Evolutionary conservation across 2,113 vertebrate genomes (phyloP), one percentile per base, ranked within the genome.

Genomic region (Poicephalus gulielmi): DNA sequence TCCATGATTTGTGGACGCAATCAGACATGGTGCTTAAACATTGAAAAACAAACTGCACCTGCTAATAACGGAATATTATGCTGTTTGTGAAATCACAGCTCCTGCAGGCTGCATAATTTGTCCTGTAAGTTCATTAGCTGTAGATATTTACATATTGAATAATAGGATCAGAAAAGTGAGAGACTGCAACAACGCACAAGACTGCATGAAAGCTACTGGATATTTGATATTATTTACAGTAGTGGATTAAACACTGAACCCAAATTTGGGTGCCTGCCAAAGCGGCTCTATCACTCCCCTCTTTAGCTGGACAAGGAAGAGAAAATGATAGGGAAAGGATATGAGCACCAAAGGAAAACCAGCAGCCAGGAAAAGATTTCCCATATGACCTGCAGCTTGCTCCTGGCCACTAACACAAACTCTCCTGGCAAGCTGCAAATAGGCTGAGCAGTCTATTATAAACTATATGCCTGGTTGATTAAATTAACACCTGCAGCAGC

Each of bases 31-130:
- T 57, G 33, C 52, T 88, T 86, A 93, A 86, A 82, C 60, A 75
- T 73, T 70, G 88, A 92, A 87, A 83, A 94, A 91, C 31, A 80
- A 96, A 73, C 49, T 91, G 49, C 35, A 89, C 43, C 78, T 92
- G 81, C 46, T 91, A 94, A 83, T 82, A 91, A 91, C 63, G 12
- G 46, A 11, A 77, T 80, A 60, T 50, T 93, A 74, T 41, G 39
- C 68, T 90, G 64, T 24, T 90, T 7, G 20, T 78, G 55, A 94
- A 96, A 86, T 55, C 76, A 69, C 41, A 92, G 39, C 60, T 79
- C 31, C 30, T 68, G 37, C 35, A 88, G 57, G 33, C 39, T 78
- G 88, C 52, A 60, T 68, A 81, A 96, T 93, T 94, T 71, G 46
- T 81, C 59, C 33, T 55, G 2, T 55, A 86, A 92, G 35, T 88